These are phyloP conservation scores for Microhierax caerulescens DNA, from an alignment of 2,797 vertebrate species.

Conservation along the genomic window DNA sequence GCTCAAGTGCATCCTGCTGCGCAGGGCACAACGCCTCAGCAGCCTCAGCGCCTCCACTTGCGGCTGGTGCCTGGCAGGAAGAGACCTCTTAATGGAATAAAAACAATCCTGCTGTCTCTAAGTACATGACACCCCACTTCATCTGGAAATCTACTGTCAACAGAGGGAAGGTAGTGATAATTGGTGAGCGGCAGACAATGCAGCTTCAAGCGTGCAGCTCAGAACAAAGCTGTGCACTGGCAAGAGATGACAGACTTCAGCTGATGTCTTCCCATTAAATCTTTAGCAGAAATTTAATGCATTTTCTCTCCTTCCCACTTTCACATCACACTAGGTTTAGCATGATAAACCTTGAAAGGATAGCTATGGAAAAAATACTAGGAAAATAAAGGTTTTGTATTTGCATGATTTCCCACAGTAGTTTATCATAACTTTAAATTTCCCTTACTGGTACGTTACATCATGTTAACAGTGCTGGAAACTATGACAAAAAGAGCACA, in stretches of 20 bases:
- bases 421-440: neutral
- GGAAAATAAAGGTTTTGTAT: neutral
- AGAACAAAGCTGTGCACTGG: neutral
- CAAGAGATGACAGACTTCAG: neutral
- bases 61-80: neutral
- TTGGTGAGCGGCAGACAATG: neutral
- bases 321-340: neutral
- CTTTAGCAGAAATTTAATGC: neutral
- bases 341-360: neutral
- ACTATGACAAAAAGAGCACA: neutral
- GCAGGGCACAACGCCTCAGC: neutral
- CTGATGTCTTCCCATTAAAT: neutral
- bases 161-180: neutral
- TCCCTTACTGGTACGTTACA: neutral
- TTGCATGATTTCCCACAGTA: neutral
- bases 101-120: neutral
- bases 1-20: neutral
- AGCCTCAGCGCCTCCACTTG: neutral
- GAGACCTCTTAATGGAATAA: neutral
- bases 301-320: neutral
- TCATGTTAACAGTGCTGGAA: neutral
- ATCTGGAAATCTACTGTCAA: neutral
- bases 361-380: neutral
- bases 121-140: neutral
- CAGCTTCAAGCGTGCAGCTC: neutral